Evolutionary conservation across 2,888 invertebrate species (phyloP), one percentile per base, ranked within the genome.

Genomic region (Pyrrhia umbra): DNA sequence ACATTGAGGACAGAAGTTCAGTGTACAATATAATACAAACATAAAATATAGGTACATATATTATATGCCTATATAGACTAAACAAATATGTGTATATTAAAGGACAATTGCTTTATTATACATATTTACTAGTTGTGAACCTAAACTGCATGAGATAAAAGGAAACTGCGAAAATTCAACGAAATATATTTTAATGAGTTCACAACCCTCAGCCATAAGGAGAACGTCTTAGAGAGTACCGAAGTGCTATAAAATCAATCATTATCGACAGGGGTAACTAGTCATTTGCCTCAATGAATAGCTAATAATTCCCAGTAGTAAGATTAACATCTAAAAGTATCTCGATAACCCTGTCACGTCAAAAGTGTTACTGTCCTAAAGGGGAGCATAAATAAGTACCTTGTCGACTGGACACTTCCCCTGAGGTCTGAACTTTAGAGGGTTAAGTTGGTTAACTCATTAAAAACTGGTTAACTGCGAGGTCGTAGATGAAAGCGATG

Each of bases 401-500:
- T 70, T 49, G 73, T 56, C 62, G 68, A 76, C 70, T 78, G 79
- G 76, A 78, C 79, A 76, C 71, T 67, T 76, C 79, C 67, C 76
- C 37, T 25, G 76, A 55, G 79, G 49, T 58, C 62, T 60, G 45
- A 80, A 81, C 76, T 80, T 81, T 62, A 34, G 52, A 68, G 66
- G 67, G 68, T 71, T 81, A 81, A 81, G 74, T 73, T 76, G 64
- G 81, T 79, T 80, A 79, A 80, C 70, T 80, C 71, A 80, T 81
- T 80, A 81, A 80, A 80, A 80, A 75, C 66, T 73, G 75, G 79
- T 78, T 78, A 78, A 80, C 66, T 68, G 68, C 50, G 68, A 67
- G 64, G 58, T 70, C 57, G 56, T 50, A 50, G 60, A 73, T 62
- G 58, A 68, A 77, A 75, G 45, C 57, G 56, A 57, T 58, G 60